Percentiles rank a stretch among this genome's conserved stretches.
Evolutionary conservation across 2,113 vertebrate species (phyloP).

Genomic region (Phoenicopterus ruber): DNA sequence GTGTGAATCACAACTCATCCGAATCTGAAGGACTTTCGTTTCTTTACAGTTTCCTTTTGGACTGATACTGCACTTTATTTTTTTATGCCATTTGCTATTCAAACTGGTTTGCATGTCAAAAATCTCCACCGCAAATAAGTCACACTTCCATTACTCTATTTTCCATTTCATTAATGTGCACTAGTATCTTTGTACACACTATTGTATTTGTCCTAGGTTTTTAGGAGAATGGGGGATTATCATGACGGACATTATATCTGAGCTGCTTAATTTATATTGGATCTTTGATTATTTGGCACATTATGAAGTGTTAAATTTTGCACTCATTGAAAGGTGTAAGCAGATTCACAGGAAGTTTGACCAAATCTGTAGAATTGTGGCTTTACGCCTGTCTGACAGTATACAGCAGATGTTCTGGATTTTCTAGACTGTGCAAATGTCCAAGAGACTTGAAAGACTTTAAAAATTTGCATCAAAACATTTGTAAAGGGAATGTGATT

Average conservation of each 20-base stretch:
- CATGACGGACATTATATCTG: background rate
- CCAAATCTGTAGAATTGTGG: background rate
- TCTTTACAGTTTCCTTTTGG: background rate
- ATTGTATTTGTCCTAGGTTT: background rate
- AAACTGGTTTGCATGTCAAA: background rate
- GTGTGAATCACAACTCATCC: background rate
- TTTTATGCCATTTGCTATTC: background rate
- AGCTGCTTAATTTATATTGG: constrained; percentile 19
- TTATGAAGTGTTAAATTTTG: constrained; percentile 37
- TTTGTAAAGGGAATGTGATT: background rate
- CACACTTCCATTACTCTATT: background rate
- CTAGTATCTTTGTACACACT: background rate
- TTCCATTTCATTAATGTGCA: background rate
- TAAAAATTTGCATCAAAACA: background rate
- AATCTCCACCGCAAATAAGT: background rate
- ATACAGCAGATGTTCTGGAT: background rate
- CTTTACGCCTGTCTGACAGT: background rate
- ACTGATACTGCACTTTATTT: background rate
- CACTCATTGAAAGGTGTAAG: background rate
- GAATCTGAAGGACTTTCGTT: background rate
- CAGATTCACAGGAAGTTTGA: constrained; percentile 14
- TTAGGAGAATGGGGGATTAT: background rate
- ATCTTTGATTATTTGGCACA: constrained; percentile 31
- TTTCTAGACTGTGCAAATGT: background rate
- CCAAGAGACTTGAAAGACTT: background rate